Percentiles rank a stretch among this genome's conserved stretches.
phyloP scores from a whole-genome alignment of 2,888 invertebrate genomes.

The Itoplectis maculator region DNA sequence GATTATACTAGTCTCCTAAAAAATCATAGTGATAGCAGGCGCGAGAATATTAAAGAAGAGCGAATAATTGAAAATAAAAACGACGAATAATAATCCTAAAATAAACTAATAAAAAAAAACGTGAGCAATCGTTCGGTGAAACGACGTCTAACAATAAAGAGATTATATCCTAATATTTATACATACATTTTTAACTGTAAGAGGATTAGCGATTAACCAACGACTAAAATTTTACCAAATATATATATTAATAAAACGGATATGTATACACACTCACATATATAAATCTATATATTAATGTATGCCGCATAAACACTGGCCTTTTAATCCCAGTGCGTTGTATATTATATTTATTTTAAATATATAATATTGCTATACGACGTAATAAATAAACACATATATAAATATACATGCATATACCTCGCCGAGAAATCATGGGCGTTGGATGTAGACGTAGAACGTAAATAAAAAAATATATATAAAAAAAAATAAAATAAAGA shows the following conservation, averaged over 20 bases:
- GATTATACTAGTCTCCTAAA: constrained; percentile 69
- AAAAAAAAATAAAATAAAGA: constrained; percentile 10
- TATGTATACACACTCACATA: constrained; percentile 58
- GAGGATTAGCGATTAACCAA: constrained; percentile 53
- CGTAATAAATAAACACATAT: constrained; percentile 40
- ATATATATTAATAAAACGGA: constrained; percentile 52
- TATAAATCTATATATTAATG: constrained; percentile 66
- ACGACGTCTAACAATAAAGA: constrained; percentile 63
- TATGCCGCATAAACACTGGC: constrained; percentile 75
- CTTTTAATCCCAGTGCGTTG: constrained; percentile 70
- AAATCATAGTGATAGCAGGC: constrained; percentile 73
- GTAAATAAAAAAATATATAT: constrained; percentile 26
- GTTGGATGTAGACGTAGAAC: constrained; percentile 22
- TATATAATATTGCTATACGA: constrained; percentile 46
- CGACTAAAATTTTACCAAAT: constrained; percentile 55
- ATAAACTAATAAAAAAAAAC: neutral
- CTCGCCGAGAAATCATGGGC: constrained; percentile 49
- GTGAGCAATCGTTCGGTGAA: constrained; percentile 67
- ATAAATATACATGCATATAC: constrained; percentile 47
- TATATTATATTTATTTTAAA: constrained; percentile 64
- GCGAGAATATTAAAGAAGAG: constrained; percentile 30
- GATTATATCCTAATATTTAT: constrained; percentile 65
- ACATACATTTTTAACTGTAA: constrained; percentile 56
- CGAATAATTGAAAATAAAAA: constrained; percentile 16
- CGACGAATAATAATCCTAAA: constrained; percentile 27